Evolutionary conservation across 1,140 invertebrate genomes (phyloP), one percentile per base, ranked within the genome.

Genomic region (Amyelois transitella): DNA sequence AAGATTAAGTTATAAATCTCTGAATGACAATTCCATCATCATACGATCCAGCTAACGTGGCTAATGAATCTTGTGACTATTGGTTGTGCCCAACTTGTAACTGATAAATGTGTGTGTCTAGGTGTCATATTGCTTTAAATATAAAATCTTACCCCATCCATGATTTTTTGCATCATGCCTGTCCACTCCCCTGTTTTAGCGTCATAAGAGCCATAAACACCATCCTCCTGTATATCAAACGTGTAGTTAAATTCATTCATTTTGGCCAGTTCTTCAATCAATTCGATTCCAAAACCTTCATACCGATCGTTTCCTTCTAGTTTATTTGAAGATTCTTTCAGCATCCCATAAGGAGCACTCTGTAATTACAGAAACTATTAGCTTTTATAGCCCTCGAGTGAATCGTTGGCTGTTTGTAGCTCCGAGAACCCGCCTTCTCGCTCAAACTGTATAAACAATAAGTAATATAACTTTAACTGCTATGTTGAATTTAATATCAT

Each of bases 161-260:
- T 92, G 24, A 98, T 91, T 89, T 96, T 94, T 59, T 93, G 91
- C 49, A 98, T 92, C 94, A 99, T 97, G 60, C 97, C 97, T 69
- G 93, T 95, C 96, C 97, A 98, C 79, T 95, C 90, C 6, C 90
- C 90, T 0, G 91, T 93, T 45, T 89, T 88, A 18, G 88, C 66
- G 68, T 95, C 90, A 5, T 90, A 88, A 4, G 90, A 91, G 0
- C 97, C 97, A 75, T 97, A 96, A 5, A 78, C 91, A 38, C 92
- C 92, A 76, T 96, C 96, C 19, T 90, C 90, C 80, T 97, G 96
- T 10, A 95, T 89, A 22, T 92, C 91, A 65, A 97, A 94, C 0
- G 93, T 95, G 66, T 96, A 98, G 71, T 95, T 97, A 77, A 98
- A 98, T 24, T 94, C 94, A 0, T 97, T 89, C 77, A 94, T 92